Base-by-base conservation (phyloP, 2,888 invertebrate genomes). In the Chrysolina americana region DNA sequence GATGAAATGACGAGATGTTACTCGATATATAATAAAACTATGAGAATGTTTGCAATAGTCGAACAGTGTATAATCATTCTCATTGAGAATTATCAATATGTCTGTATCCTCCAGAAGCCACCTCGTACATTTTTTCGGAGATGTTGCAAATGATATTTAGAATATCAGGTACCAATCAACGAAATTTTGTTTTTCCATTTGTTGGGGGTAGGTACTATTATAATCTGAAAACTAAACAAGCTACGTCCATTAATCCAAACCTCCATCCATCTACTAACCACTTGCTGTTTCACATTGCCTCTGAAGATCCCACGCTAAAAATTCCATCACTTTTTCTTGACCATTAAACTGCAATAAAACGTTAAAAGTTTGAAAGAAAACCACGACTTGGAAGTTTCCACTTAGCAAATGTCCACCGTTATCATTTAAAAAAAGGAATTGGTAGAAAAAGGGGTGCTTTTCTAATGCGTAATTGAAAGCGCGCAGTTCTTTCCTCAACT, bases 361-460 rank as follows among this genome's bases (percentile, higher is more conserved):
- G 80, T 83, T 80, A 71, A 79, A 80, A 80, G 78, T 81, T 81
- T 78, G 76, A 74, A 77, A 76, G 79, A 81, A 79, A 79, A 75
- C 81, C 78, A 74, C 78, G 74, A 76, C 76, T 80, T 76, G 70
- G 73, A 82, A 80, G 78, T 81, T 81, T 78, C 77, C 81, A 81
- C 80, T 81, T 78, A 78, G 78, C 76, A 76, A 80, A 79, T 76
- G 78, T 77, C 77, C 78, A 78, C 79, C 78, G 79, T 78, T 79
- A 76, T 77, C 79, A 76, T 76, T 70, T 65, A 75, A 63, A 71
- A 73, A 69, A 76, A 76, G 77, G 70, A 79, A 73, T 75, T 73
- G 70, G 66, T 69, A 75, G 76, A 74, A 63, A 69, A 75, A 71
- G 70, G 75, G 66, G 72, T 66, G 69, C 41, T 63, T 76, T 75